Evolutionary conservation across 2,797 vertebrate genomes (phyloP), one percentile per base, ranked within the genome.

Genomic region (Acanthis flammea): DNA sequence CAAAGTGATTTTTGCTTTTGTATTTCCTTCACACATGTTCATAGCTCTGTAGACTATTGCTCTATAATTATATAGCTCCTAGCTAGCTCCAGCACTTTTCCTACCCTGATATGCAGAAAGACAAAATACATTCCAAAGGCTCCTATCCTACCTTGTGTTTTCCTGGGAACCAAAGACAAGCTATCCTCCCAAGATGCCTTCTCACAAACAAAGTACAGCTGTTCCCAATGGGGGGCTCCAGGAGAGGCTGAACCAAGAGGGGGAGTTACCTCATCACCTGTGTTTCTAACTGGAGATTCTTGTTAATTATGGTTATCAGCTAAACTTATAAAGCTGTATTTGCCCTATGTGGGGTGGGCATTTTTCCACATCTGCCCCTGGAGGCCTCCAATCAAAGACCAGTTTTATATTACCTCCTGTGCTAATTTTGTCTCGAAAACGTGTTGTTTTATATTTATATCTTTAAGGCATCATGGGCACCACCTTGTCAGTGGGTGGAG

Each of bases 11-110:
- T 14, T 1, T 22, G 27, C 37, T 66, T n/a, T 28, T 23, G 1
- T 7, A 0, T n/a, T 37, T 13, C 81, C 23, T 51, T 23, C 37
- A 0, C 10, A 0, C 14, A 1, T 2, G 3, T 22, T 50, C 1
- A 0, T 37, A 28, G 48, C 33, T 54, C 39, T 50, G 44, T 25
- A 8, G 70, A 6, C 6, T 74, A 1, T 27, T 31, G 21, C 2
- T 44, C 19, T 28, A 3, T 5, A 7, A 8, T n/a, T 67, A 11
- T 2, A 10, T 3, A 60, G 28, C 4, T 67, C 45, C 54, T 24
- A 24, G 24, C 19, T 67, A 44, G 16, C 72, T 60, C 45, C 24
- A 5, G 12, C 5, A 9, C 10, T 37, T 45, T n/a, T 37, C 12
- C 45, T 23, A 10, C 19, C 19, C 15, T n/a, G 23, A 7, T 14